These are phyloP conservation scores for Tachystola acroxantha DNA, from an alignment of 2,888 invertebrate species.

Conservation along the genomic window DNA sequence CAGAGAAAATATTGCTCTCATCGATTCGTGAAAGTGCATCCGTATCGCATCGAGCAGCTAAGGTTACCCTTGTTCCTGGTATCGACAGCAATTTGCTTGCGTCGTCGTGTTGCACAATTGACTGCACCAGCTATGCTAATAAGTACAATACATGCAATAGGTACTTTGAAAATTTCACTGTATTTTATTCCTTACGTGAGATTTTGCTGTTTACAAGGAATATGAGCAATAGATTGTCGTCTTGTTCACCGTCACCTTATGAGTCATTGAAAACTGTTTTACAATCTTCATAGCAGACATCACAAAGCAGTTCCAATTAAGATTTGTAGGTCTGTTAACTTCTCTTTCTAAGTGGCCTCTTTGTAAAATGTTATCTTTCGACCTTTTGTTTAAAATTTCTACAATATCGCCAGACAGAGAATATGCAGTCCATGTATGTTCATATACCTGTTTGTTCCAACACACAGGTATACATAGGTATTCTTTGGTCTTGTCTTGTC, in stretches of 20 bases:
- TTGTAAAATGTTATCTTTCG: too few species aligned
- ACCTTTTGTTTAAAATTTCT: too few species aligned
- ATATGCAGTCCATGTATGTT: neutral
- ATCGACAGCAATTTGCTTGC: slow-evolving; percentile 15
- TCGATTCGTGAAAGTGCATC: slow-evolving; percentile 33
- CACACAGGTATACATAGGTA: too few species aligned
- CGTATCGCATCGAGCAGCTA: slow-evolving; percentile 18
- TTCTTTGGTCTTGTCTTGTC: neutral
- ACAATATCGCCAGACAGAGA: neutral
- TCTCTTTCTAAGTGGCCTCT: too few species aligned
- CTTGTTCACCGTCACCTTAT: slow-evolving; percentile 1
- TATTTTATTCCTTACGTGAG: too few species aligned
- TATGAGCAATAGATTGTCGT: slow-evolving; percentile 32
- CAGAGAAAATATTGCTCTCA: slow-evolving; percentile 10
- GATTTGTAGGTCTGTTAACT: too few species aligned
- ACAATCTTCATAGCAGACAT: too few species aligned
- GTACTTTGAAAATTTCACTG: slow-evolving; percentile 3
- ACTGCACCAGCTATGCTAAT: neutral
- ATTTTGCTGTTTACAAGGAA: slow-evolving; percentile 12
- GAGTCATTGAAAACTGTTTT: neutral
- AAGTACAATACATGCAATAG: neutral
- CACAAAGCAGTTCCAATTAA: too few species aligned
- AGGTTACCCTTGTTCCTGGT: slow-evolving; percentile 36
- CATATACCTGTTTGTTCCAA: too few species aligned
- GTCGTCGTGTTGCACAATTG: slow-evolving; percentile 31